Evolutionary conservation across 2,797 vertebrate species (phyloP).

Genomic region (Liparis tanakae): DNA sequence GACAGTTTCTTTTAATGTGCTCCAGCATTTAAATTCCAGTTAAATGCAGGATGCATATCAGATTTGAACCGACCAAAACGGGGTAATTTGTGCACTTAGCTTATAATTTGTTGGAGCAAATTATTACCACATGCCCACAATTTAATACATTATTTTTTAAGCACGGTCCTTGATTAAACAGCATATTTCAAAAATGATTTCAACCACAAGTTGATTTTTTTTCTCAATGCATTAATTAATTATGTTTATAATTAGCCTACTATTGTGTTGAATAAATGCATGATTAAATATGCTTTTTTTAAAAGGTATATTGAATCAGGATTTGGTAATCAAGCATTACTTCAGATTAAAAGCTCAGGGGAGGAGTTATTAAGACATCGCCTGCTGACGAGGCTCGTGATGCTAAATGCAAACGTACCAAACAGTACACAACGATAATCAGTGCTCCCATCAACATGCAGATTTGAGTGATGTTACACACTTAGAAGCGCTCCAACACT

Average conservation of each 20-base stretch:
- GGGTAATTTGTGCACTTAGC: background rate
- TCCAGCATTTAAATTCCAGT: conserved; percentile 7
- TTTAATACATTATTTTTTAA: background rate
- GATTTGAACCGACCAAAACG: background rate
- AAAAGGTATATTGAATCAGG: conserved; percentile 26
- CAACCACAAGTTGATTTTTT: conserved; percentile 12
- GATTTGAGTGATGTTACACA: conserved; percentile 9
- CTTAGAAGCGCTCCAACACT: background rate
- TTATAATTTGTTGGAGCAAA: conserved; percentile 21
- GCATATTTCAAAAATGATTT: conserved; percentile 4
- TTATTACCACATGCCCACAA: background rate
- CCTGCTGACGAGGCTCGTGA: conserved; percentile 36
- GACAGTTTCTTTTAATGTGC: conserved; percentile 23
- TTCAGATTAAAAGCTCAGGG: conserved; percentile 40
- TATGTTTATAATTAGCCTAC: conserved; percentile 33
- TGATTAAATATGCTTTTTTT: conserved; percentile 37
- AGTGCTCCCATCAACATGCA: conserved; percentile 26
- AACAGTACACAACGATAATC: conserved; percentile 25
- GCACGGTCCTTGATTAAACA: background rate
- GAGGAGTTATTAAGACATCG: conserved; percentile 42
- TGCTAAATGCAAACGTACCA: conserved; percentile 14
- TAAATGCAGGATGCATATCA: conserved; percentile 2
- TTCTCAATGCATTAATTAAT: conserved; percentile 27
- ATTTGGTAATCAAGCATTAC: conserved; percentile 39
- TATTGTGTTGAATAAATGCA: conserved; percentile 35